Evolutionary conservation across 2,888 invertebrate genomes (phyloP), one percentile per base, ranked within the genome.

Genomic region (Prosopocoilus inquinatus): DNA sequence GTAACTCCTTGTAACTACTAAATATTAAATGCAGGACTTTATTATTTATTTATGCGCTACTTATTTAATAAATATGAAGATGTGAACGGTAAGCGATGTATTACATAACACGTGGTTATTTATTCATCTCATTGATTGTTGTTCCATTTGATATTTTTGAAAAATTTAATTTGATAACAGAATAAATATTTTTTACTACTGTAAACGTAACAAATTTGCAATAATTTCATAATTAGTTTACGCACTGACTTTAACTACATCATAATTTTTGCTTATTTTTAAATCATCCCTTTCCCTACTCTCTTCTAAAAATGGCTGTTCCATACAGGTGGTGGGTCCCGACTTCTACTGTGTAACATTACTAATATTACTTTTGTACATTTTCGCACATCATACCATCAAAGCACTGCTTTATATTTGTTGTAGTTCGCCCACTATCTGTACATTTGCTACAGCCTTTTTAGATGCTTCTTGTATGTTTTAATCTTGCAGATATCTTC

Each of bases 221-320:
- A 28, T 20, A 5, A 20, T 20, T 20, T 20, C 20, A 20, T 20
- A 20, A 20, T 28, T 28, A 5, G 1, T 52, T 50, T 32, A 34
- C 48, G 9, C 38, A 13, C n/a, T 13, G 44, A 3, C 5, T 44
- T 12, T 15, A 12, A 44, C 15, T 46, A 12, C 9, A 20, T 28
- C 11, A 28, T 28, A 34, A 48, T 48, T 33, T 35, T 54, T 48
- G 54, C 54, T 49, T 53, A 47, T 47, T 12, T 15, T 32, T 34
- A 35, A 38, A 20, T 46, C 39, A 15, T 41, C 41, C 41, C 3
- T 41, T 36, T 49, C 49, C 50, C 41, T 16, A 48, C 33, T 33
- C 28, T 55, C 47, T 63, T 75, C 73, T 75, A 73, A 75, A 75
- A 76, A 75, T 75, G 75, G 76, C 75, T 77, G 76, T 77, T 77